Percentiles rank a stretch among this genome's conserved stretches.
phyloP scores from a whole-genome alignment of 2,113 vertebrate species.

The Hylia prasina region DNA sequence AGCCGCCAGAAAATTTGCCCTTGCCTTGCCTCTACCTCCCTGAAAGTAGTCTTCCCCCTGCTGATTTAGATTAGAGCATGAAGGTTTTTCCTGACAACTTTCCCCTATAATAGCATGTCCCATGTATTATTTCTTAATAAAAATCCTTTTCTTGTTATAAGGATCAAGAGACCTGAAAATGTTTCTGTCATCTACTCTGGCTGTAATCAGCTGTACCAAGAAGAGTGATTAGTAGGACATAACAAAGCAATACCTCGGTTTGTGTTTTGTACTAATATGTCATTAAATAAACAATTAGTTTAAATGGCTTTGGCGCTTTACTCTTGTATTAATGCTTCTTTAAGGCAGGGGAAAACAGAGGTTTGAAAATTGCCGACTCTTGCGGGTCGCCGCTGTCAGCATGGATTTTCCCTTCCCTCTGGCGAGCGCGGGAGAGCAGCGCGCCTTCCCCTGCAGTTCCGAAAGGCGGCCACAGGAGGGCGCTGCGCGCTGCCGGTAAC shows the following conservation, averaged over 20 bases:
- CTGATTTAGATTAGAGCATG: background rate
- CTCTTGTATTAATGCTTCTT: background rate
- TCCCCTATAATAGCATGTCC: background rate
- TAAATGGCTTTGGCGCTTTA: background rate
- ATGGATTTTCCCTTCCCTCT: rapidly evolving
- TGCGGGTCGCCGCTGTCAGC: rapidly evolving
- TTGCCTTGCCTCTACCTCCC: background rate
- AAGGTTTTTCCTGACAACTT: background rate
- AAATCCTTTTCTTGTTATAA: background rate
- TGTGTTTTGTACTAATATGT: background rate
- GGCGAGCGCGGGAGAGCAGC: rapidly evolving
- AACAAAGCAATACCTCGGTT: background rate
- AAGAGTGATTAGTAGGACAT: background rate
- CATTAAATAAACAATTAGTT: background rate
- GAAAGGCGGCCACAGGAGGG: conserved; percentile 22
- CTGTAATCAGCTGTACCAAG: background rate
- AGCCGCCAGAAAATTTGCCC: background rate
- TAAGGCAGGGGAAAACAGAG: background rate
- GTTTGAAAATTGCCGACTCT: background rate
- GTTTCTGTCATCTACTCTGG: background rate
- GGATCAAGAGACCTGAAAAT: background rate
- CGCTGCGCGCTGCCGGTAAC: conserved; percentile 14
- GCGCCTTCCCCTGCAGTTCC: background rate
- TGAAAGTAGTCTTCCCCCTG: background rate
- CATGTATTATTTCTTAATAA: background rate